phyloP scores from a whole-genome alignment of 2,113 vertebrate species.

The Pseudolaguvia tuberculata region DNA sequence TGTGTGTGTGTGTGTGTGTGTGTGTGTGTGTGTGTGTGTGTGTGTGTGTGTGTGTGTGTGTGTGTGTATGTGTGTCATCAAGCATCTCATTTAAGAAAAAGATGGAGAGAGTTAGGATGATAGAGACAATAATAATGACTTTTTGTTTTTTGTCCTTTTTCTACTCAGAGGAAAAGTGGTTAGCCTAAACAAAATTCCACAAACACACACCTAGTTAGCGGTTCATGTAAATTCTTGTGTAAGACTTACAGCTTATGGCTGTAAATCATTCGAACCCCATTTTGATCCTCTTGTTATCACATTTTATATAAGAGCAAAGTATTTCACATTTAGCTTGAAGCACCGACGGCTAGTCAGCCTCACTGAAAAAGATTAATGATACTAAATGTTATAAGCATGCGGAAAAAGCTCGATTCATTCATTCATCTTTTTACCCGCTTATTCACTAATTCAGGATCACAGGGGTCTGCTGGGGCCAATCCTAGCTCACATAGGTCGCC shows the following conservation, averaged over 20 bases:
- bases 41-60: too few species aligned
- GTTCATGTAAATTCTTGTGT: not conserved
- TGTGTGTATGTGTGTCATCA: too few species aligned
- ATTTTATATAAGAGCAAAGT: not conserved
- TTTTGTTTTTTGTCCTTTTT: not conserved
- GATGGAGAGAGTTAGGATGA: not conserved
- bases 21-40: too few species aligned
- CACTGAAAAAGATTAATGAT: not conserved
- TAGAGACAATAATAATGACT: not conserved
- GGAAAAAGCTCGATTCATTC: not conserved
- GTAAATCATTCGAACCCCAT: not conserved
- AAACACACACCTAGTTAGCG: not conserved
- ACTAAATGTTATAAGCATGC: accelerated
- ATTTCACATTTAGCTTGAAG: not conserved
- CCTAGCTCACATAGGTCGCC: too few species aligned
- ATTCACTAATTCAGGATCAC: too few species aligned
- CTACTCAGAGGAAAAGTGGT: too few species aligned
- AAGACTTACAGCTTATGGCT: not conserved
- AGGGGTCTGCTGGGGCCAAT: too few species aligned
- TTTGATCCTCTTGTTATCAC: slow-evolving; percentile 3
- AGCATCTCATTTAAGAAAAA: not conserved
- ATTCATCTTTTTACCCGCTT: too few species aligned
- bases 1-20: too few species aligned
- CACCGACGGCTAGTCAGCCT: not conserved
- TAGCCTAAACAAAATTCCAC: too few species aligned